These are phyloP conservation scores for Emmelina monodactyla DNA, from an alignment of 2,888 invertebrate genomes.

Conservation along the genomic window DNA sequence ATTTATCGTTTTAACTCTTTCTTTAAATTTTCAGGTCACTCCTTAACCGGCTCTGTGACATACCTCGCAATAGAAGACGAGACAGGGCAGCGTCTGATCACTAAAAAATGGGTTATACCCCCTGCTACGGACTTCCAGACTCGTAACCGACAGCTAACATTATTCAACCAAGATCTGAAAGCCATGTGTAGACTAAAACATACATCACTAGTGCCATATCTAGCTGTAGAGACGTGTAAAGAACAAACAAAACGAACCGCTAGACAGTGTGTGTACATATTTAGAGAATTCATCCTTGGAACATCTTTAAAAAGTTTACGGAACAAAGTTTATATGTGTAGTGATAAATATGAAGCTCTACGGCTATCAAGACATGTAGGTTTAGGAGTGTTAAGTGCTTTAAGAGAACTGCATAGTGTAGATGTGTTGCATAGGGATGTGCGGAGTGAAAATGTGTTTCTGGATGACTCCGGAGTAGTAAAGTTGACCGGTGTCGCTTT, in stretches of 20 bases:
- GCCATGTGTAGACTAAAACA: slow-evolving; percentile 75
- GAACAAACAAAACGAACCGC: slow-evolving; percentile 48
- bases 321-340: slow-evolving; percentile 24
- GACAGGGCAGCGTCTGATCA: slow-evolving; percentile 74
- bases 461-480: slow-evolving; percentile 70
- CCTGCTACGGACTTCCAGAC: slow-evolving; percentile 42
- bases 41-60: slow-evolving; percentile 74
- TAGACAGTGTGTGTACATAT: slow-evolving; percentile 69
- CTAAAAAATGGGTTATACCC: slow-evolving; percentile 78
- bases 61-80: slow-evolving; percentile 79
- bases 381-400: slow-evolving; percentile 74
- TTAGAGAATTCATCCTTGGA: slow-evolving; percentile 73
- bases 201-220: slow-evolving; percentile 76
- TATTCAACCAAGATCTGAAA: slow-evolving; percentile 81
- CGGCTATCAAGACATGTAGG: slow-evolving; percentile 71
- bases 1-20: too few species aligned
- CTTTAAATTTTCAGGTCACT: slow-evolving; percentile 74
- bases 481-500: slow-evolving; percentile 75
- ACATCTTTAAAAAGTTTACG: slow-evolving; percentile 34
- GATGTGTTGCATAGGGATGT: slow-evolving; percentile 85
- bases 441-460: slow-evolving; percentile 75
- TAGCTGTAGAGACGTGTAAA: slow-evolving; percentile 73
- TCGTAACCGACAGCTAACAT: slow-evolving; percentile 65
- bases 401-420: slow-evolving; percentile 81
- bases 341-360: slow-evolving; percentile 35